These are phyloP conservation scores for Empis stercorea DNA, from an alignment of 2,888 invertebrate species.

Conservation along the genomic window DNA sequence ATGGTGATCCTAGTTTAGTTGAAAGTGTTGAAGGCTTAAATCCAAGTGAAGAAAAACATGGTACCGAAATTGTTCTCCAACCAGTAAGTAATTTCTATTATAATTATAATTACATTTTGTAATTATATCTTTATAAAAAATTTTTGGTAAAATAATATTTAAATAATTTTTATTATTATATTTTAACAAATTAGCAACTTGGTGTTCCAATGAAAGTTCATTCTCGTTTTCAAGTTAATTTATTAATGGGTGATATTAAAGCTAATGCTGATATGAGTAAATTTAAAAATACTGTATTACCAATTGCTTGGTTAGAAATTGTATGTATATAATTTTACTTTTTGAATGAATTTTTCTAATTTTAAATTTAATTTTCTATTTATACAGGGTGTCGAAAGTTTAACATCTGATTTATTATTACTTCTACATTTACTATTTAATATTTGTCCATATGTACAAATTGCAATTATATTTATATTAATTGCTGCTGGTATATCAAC, in stretches of 20 bases:
- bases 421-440: conserved; percentile 40
- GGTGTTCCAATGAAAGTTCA: conserved; percentile 53
- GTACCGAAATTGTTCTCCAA: conserved; percentile 50
- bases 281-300: conserved; percentile 51
- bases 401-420: conserved; percentile 35
- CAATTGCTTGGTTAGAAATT: conserved; percentile 60
- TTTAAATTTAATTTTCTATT: too few relatives aligned
- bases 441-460: conserved; percentile 40
- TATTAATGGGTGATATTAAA: conserved; percentile 48
- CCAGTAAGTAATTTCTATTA: conserved; percentile 40
- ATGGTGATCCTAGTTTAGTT: conserved; percentile 45
- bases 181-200: conserved; percentile 36
- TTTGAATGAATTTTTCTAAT: neutral
- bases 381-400: conserved; percentile 31
- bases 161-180: neutral
- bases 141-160: too few relatives aligned
- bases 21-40: conserved; percentile 47
- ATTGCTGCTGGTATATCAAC: conserved; percentile 38
- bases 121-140: too few relatives aligned
- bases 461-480: conserved; percentile 37
- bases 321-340: conserved; percentile 36
- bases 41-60: conserved; percentile 43
- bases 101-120: neutral
- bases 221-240: conserved; percentile 58
- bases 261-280: conserved; percentile 47